These are phyloP conservation scores for Gymnogyps californianus DNA, from an alignment of 2,113 vertebrate species.

Conservation along the genomic window DNA sequence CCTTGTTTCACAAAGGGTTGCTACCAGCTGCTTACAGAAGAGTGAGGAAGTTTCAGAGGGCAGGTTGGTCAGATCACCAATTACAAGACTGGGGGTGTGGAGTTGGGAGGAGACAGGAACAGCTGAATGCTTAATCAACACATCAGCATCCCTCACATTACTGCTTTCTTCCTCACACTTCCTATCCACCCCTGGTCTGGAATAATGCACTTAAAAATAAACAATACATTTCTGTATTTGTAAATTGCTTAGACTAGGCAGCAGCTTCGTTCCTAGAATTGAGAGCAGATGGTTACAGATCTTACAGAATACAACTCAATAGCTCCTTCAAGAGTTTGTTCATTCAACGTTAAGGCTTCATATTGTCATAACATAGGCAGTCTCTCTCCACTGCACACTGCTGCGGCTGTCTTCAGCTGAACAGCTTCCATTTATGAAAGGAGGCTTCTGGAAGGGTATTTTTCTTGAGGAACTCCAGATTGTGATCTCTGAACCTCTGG, in stretches of 20 bases:
- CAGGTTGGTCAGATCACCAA: not conserved
- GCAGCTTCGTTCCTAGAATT: not conserved
- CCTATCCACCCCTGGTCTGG: not conserved
- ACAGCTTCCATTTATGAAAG: not conserved
- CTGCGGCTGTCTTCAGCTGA: not conserved
- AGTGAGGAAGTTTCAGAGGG: not conserved
- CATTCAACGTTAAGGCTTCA: not conserved
- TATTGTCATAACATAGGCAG: not conserved
- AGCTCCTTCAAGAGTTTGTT: not conserved
- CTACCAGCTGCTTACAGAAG: accelerated
- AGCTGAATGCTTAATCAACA: not conserved
- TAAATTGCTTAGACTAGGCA: not conserved
- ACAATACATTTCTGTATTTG: not conserved
- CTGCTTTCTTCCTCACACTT: not conserved
- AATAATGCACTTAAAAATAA: not conserved
- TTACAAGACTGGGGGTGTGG: not conserved
- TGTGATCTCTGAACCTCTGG: not conserved
- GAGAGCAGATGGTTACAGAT: not conserved
- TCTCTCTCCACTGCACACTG: not conserved
- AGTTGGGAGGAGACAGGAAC: not conserved
- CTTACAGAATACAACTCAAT: not conserved
- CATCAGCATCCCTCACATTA: not conserved
- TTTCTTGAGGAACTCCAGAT: not conserved
- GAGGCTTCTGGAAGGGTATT: not conserved
- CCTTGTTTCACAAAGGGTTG: not conserved